phyloP scores from a whole-genome alignment of 2,888 invertebrate genomes.

The Leptopilina drosophilae region DNA sequence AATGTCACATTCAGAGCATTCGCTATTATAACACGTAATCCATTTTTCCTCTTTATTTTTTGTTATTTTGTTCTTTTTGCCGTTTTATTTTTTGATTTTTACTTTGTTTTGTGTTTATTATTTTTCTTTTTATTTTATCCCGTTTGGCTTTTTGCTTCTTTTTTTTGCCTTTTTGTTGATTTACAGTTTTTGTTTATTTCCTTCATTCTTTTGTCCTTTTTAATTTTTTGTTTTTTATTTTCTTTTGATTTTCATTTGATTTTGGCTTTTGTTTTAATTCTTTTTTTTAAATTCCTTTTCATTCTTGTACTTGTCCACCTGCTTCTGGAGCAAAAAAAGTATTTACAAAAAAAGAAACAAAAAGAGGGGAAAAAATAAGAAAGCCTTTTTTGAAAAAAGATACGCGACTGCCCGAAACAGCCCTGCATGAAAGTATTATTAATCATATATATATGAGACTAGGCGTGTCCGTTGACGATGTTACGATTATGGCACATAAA shows the following conservation, averaged over 20 bases:
- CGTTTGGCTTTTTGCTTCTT: too few relatives aligned
- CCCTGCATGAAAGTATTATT: slow-evolving; percentile 13
- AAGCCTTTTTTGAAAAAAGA: slow-evolving; percentile 8
- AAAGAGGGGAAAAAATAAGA: background rate
- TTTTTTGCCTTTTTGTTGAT: too few relatives aligned
- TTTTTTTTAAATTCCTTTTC: too few relatives aligned
- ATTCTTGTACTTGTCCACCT: too few relatives aligned
- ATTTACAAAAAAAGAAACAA: too few relatives aligned
- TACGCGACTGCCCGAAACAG: slow-evolving; percentile 8
- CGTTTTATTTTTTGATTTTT: background rate
- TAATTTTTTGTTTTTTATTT: too few relatives aligned
- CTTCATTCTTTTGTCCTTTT: background rate
- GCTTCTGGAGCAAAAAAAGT: too few relatives aligned
- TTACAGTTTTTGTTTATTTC: background rate
- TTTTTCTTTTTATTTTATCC: too few relatives aligned
- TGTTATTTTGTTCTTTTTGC: background rate
- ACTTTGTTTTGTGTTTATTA: too few relatives aligned
- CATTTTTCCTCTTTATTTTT: background rate
- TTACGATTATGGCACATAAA: slow-evolving; percentile 46
- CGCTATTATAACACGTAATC: slow-evolving; percentile 33
- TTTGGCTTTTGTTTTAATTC: too few relatives aligned
- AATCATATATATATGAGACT: slow-evolving; percentile 27
- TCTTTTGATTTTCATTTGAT: too few relatives aligned
- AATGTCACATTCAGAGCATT: background rate
- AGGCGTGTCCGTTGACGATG: slow-evolving; percentile 35